phyloP scores from a whole-genome alignment of 2,888 invertebrate species.

The Pyrrhia umbra region DNA sequence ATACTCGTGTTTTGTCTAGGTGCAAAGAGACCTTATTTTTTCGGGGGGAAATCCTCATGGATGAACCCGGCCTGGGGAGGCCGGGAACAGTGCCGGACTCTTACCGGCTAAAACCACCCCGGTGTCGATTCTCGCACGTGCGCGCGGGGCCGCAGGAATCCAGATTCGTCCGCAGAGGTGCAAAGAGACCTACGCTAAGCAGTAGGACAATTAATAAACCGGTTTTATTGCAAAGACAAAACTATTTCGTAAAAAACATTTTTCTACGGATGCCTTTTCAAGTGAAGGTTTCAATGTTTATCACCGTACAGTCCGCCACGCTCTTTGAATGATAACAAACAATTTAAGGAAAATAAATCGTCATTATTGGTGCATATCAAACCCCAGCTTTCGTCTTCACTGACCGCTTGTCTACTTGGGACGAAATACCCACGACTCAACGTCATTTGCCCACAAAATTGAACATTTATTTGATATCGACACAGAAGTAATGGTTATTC shows the following conservation, averaged over 20 bases:
- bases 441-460: constrained; percentile 55
- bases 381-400: constrained; percentile 50
- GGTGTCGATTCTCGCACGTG: too few species aligned
- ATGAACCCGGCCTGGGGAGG: too few species aligned
- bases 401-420: constrained; percentile 36
- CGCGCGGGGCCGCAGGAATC: too few species aligned
- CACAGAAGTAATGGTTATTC: constrained; percentile 34
- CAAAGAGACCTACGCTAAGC: too few species aligned
- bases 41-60: too few species aligned
- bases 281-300: neutral
- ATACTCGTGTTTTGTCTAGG: too few species aligned
- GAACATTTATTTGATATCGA: constrained; percentile 33
- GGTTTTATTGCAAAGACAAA: too few species aligned
- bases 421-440: constrained; percentile 38
- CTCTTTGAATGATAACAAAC: constrained; percentile 56
- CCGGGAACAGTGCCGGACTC: too few species aligned
- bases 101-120: too few species aligned
- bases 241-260: neutral
- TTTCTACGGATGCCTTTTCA: neutral
- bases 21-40: too few species aligned
- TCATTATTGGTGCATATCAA: constrained; percentile 52
- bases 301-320: constrained; percentile 23
- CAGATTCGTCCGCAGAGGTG: too few species aligned
- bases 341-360: constrained; percentile 61
- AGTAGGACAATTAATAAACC: too few species aligned